Percentiles rank a stretch among this genome's conserved stretches.
These are phyloP conservation scores for Ichneumoninae sp. DNA, from an alignment of 2,888 invertebrate genomes.

Conservation along the genomic window DNA sequence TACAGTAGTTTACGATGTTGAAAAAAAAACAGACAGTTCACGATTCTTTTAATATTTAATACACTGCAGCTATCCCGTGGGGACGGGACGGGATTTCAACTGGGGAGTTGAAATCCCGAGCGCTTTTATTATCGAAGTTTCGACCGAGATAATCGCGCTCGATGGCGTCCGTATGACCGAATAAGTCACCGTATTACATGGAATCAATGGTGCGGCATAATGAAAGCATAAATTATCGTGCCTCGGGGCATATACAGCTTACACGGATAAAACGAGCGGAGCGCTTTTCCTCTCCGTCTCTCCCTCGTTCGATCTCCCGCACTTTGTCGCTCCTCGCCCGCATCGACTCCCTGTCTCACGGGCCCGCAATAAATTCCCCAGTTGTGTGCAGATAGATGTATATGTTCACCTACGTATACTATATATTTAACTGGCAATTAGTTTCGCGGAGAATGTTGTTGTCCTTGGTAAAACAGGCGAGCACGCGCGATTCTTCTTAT, in stretches of 20 bases:
- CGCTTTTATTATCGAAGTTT: background rate
- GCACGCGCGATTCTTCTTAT: slow-evolving; percentile 75
- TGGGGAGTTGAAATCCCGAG: background rate
- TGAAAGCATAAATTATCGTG: slow-evolving; percentile 77
- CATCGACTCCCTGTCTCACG: slow-evolving; percentile 69
- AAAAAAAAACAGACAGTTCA: background rate
- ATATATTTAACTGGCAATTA: slow-evolving; percentile 83
- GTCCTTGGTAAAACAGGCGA: slow-evolving; percentile 80
- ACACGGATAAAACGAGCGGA: slow-evolving; percentile 2
- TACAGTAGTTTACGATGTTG: too few relatives aligned
- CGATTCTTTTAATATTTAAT: background rate
- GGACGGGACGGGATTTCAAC: too few relatives aligned
- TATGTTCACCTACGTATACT: slow-evolving; percentile 67
- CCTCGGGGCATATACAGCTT: slow-evolving; percentile 65
- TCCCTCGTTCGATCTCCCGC: slow-evolving; percentile 56
- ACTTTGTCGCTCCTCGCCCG: slow-evolving; percentile 63
- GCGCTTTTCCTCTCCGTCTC: slow-evolving; percentile 24
- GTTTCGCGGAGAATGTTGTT: slow-evolving; percentile 83
- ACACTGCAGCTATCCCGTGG: background rate
- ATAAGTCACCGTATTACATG: slow-evolving; percentile 48
- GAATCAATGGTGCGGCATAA: slow-evolving; percentile 72
- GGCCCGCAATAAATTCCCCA: slow-evolving; percentile 69
- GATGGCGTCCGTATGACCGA: slow-evolving; percentile 16
- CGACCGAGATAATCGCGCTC: background rate
- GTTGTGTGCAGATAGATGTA: slow-evolving; percentile 70